phyloP scores from a whole-genome alignment of 1,140 invertebrate genomes.

The Paraescarpia echinospica region DNA sequence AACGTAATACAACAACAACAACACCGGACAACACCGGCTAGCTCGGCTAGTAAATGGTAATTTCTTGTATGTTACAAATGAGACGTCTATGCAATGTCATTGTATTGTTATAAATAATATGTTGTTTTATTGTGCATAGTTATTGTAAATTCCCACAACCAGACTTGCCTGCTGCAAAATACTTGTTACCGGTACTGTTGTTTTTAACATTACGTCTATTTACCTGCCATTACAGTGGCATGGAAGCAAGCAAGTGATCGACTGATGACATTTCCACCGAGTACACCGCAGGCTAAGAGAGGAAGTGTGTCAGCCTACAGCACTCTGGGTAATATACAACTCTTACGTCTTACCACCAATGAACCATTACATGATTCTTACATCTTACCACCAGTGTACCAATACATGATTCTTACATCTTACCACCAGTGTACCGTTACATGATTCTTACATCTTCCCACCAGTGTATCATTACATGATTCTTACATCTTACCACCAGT shows the following conservation, averaged over 20 bases:
- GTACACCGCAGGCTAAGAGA: not conserved
- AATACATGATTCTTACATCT: slow-evolving; percentile 60
- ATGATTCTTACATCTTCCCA: slow-evolving; percentile 1
- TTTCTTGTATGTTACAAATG: not conserved
- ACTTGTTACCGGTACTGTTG: not conserved
- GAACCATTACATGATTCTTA: slow-evolving; percentile 36
- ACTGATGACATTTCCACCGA: slow-evolving; percentile 62
- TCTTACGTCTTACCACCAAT: slow-evolving; percentile 9
- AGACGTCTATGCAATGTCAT: slow-evolving; percentile 1
- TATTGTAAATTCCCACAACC: not conserved
- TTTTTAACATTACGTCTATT: not conserved
- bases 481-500: too few relatives aligned
- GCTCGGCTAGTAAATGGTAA: too few relatives aligned
- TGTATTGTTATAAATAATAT: slow-evolving; percentile 20
- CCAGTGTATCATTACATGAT: slow-evolving; percentile 22
- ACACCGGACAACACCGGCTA: too few relatives aligned
- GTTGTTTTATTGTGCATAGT: slow-evolving; percentile 11
- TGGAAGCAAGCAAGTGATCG: slow-evolving; percentile 69
- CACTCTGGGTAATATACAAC: slow-evolving; percentile 24
- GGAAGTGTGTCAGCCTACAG: slow-evolving; percentile 18
- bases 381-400: slow-evolving; percentile 57
- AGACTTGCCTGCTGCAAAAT: not conserved
- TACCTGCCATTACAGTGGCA: slow-evolving; percentile 45
- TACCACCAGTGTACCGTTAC: slow-evolving; percentile 25
- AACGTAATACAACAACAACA: too few relatives aligned